A percentile compares a stretch with the other conserved stretches of the same genome.
Evolutionary conservation across 2,113 vertebrate species (phyloP).

Genomic region (Zosterops hypoxanthus): DNA sequence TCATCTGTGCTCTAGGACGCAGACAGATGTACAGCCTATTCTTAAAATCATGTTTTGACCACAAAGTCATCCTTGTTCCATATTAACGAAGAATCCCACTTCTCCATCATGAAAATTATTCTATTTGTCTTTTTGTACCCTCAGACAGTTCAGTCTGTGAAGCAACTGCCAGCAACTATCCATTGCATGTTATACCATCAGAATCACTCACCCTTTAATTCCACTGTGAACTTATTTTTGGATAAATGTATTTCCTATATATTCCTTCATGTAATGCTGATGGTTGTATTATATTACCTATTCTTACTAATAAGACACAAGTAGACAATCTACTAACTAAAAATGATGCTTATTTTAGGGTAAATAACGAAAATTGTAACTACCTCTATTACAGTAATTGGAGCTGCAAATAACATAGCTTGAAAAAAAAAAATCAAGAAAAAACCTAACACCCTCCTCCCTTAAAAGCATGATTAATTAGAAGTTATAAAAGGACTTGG

Average conservation of each 20-base stretch:
- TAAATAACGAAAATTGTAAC: background rate
- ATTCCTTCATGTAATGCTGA: background rate
- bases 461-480: background rate
- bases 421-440: background rate
- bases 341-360: background rate
- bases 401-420: background rate
- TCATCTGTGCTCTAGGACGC: background rate
- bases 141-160: background rate
- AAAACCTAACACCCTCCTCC: background rate
- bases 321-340: background rate
- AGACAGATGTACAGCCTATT: background rate
- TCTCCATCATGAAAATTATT: background rate
- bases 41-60: background rate
- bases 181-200: accelerated
- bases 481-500: background rate
- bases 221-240: accelerated
- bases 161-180: background rate
- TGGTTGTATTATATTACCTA: background rate
- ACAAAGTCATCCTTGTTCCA: background rate
- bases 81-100: background rate
- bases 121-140: background rate
- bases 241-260: background rate
- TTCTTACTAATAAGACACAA: background rate
- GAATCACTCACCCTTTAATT: background rate
- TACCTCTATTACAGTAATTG: background rate